Percentiles rank a stretch among this genome's conserved stretches.
Evolutionary conservation across 2,113 vertebrate genomes (phyloP).

Genomic region (Periophthalmodon schlosseri): DNA sequence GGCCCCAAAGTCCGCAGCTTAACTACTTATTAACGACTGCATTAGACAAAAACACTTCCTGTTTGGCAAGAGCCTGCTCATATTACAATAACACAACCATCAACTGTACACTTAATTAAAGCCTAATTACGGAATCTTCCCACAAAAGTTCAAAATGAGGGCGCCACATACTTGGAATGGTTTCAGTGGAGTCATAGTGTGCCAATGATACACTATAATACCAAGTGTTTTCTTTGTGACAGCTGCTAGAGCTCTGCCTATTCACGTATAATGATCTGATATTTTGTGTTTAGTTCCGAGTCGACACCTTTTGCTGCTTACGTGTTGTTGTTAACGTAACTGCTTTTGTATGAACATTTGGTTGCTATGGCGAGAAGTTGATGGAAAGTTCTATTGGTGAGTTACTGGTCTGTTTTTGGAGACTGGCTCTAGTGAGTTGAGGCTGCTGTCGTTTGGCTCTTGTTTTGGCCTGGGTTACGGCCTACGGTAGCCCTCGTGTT

Average conservation of each 20-base stretch:
- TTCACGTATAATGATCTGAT: neutral
- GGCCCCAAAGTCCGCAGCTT: neutral
- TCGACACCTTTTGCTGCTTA: no score
- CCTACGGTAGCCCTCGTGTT: no score
- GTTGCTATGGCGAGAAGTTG: no score
- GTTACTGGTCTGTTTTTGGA: no score
- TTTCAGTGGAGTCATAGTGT: neutral
- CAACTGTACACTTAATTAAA: neutral
- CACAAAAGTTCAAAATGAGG: neutral
- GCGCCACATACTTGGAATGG: neutral
- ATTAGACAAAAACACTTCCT: neutral
- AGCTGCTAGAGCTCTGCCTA: neutral
- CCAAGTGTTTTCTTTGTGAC: conserved; percentile 2
- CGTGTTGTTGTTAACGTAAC: no score
- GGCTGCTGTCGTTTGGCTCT: no score
- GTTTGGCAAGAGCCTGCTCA: neutral
- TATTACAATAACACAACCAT: neutral
- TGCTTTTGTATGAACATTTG: no score
- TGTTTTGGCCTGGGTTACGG: no score
- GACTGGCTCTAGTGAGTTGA: no score
- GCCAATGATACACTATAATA: neutral
- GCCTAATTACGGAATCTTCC: conserved; percentile 15
- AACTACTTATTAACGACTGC: neutral
- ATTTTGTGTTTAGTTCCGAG: no score
- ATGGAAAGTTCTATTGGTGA: no score